Base-by-base conservation (phyloP, 2,888 invertebrate species). In the Nineta flava region DNA sequence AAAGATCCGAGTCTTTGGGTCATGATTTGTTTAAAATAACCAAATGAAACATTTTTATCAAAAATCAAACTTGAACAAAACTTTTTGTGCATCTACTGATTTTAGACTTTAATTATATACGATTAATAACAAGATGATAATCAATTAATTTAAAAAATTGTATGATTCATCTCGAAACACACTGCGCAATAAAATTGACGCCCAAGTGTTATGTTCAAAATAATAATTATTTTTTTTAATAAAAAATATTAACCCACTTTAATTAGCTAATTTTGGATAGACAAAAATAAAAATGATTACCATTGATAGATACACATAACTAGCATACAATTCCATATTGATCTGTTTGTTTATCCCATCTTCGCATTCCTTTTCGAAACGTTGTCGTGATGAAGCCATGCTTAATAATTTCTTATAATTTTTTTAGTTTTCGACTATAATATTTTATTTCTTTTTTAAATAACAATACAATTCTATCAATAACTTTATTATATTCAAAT, bases 301-400 rank as follows among this genome's bases (percentile, higher is more conserved):
- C 85, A 86, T 81, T 34, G 81, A 77, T 61, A 84, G 64, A 63
- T 86, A 86, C 49, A 77, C 77, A 60, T 86, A 83, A 59, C 78
- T 79, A 7, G 84, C 82, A 57, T 77, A 75, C 12, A 86, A 64
- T 65, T 86, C 85, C 71, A 81, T 65, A 65, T 83, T 83, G 56
- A 83, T 83, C 69, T 85, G 83, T 53, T 73, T 73, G 63, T 83
- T 83, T 40, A 83, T 70, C 34, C 72, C 78, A 43, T 71, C 69
- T 63, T 83, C 83, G 57, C 78, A 78, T 52, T 77, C 77, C 50
- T 67, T 65, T 54, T 77, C 72, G 58, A 77, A 83, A 65, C 81
- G 81, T 63, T 82, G 81, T 52, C 81, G 70, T 52, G 75, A 69
- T 59, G 66, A 61, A 56, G 64, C 65, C 68, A 70, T 71, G 53